Conservation (phyloP, 1,140 invertebrate genomes). For the Orius insidiosus region DNA sequence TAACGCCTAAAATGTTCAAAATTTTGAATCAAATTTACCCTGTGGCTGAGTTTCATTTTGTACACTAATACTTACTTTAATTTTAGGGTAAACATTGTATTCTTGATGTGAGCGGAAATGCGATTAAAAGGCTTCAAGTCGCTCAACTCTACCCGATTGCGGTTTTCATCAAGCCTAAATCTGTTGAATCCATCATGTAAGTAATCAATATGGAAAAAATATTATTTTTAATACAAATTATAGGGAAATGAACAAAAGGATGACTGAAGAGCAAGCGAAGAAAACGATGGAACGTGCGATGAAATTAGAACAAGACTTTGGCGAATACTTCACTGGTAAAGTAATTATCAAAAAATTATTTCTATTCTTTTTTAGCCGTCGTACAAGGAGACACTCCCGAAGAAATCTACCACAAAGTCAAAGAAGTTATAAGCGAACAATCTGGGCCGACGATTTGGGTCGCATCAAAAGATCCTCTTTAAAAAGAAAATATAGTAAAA, state of each 20-base stretch:
- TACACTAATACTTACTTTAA: no score
- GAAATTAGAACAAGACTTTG: slow-evolving; percentile 97
- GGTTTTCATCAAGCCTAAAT: slow-evolving; percentile 97
- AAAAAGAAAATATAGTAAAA: slow-evolving; percentile 10
- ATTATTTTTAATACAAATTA: no score
- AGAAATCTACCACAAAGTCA: slow-evolving; percentile 89
- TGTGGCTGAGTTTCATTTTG: no score
- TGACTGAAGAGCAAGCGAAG: slow-evolving; percentile 95
- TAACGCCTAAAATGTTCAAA: no score
- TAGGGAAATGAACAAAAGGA: slow-evolving; percentile 98
- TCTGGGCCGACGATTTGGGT: slow-evolving; percentile 94
- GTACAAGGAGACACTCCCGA: slow-evolving; percentile 94
- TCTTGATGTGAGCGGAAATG: slow-evolving; percentile 97
- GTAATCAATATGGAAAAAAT: slow-evolving; percentile 26
- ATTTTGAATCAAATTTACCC: no score
- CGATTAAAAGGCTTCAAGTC: slow-evolving; percentile 95
- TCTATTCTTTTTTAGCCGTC: slow-evolving; percentile 76
- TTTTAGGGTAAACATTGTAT: slow-evolving; percentile 96
- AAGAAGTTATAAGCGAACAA: slow-evolving; percentile 87
- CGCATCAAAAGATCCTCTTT: slow-evolving; percentile 32
- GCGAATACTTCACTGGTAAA: slow-evolving; percentile 97
- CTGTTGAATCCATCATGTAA: slow-evolving; percentile 90
- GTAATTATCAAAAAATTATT: no score
- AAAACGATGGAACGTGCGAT: slow-evolving; percentile 88
- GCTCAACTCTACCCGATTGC: slow-evolving; percentile 94